A percentile compares a stretch with the other conserved stretches of the same genome.
Evolutionary conservation across 2,113 vertebrate genomes (phyloP).

Genomic region (Dissostichus mawsoni): DNA sequence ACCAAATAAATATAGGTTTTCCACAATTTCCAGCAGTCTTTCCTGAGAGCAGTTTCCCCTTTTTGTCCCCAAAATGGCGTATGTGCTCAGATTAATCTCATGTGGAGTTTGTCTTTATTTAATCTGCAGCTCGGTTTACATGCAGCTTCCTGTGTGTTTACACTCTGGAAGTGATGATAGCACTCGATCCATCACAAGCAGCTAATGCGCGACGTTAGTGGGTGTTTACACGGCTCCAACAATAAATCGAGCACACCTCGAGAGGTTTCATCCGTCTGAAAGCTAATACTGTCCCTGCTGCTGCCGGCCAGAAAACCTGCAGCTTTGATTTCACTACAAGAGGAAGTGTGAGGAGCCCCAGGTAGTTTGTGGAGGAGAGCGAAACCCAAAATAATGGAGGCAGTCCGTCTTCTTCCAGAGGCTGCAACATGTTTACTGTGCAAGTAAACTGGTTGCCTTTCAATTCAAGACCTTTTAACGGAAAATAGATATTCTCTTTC

Average conservation of each 20-base stretch:
- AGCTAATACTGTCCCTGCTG: conserved; percentile 10
- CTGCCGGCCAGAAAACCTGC: conserved; percentile 23
- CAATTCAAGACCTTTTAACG: not conserved
- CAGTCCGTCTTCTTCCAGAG: not conserved
- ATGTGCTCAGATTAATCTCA: not conserved
- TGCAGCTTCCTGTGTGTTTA: conserved; percentile 15
- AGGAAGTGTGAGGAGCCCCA: conserved; percentile 24
- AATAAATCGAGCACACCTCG: conserved; percentile 36
- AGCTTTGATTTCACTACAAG: conserved; percentile 43
- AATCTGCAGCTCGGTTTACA: conserved; percentile 25
- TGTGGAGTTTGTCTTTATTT: conserved; percentile 24
- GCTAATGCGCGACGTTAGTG: not conserved
- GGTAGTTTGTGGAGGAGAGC: not conserved
- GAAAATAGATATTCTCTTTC: not conserved
- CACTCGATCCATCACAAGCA: conserved; percentile 11
- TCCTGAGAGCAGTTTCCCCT: not conserved
- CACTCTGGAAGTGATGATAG: conserved; percentile 3
- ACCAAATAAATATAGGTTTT: not conserved
- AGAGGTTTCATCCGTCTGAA: conserved; percentile 28
- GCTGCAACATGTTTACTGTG: accelerated
- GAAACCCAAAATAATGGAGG: not conserved
- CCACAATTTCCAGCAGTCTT: not conserved
- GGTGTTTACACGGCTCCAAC: not conserved
- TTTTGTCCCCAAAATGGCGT: conserved; percentile 4
- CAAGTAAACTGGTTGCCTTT: not conserved